A percentile compares a stretch with the other conserved stretches of the same genome.
Conservation (phyloP, 2,797 vertebrate species). For the Anabacerthia variegaticeps region DNA sequence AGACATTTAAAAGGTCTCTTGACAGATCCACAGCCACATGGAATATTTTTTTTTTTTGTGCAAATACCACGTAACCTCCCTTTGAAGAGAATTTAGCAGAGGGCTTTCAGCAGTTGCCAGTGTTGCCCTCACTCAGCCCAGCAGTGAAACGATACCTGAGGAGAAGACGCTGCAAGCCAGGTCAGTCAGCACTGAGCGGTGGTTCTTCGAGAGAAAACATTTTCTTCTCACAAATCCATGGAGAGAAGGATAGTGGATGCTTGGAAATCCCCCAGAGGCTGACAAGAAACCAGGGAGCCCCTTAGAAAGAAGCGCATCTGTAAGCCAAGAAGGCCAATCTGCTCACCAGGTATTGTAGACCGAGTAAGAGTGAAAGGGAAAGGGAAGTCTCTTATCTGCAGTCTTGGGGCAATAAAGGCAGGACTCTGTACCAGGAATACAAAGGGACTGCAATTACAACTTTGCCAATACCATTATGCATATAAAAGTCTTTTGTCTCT, state of each 20-base stretch:
- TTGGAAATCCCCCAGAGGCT: neutral
- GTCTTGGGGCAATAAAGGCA: neutral
- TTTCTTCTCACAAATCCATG: neutral
- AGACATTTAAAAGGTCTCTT: neutral
- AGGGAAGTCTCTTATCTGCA: neutral
- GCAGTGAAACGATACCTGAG: neutral
- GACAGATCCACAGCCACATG: neutral
- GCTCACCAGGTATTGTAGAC: neutral
- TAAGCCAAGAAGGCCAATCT: neutral
- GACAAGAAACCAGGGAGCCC: neutral
- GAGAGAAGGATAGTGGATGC: neutral
- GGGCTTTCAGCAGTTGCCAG: neutral
- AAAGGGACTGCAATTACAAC: neutral
- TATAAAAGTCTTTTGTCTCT: neutral
- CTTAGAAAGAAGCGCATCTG: neutral
- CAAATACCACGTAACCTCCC: neutral
- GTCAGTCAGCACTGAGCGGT: neutral
- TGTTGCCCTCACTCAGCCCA: neutral
- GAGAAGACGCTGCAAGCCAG: neutral
- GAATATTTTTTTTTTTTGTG: neutral
- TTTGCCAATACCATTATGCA: neutral
- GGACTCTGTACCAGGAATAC: constrained; percentile 30
- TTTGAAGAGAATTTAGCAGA: neutral
- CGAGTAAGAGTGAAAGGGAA: neutral
- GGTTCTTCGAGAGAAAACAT: neutral